Conservation (phyloP, 1,140 invertebrate genomes). For the Andrena cerasifolii region DNA sequence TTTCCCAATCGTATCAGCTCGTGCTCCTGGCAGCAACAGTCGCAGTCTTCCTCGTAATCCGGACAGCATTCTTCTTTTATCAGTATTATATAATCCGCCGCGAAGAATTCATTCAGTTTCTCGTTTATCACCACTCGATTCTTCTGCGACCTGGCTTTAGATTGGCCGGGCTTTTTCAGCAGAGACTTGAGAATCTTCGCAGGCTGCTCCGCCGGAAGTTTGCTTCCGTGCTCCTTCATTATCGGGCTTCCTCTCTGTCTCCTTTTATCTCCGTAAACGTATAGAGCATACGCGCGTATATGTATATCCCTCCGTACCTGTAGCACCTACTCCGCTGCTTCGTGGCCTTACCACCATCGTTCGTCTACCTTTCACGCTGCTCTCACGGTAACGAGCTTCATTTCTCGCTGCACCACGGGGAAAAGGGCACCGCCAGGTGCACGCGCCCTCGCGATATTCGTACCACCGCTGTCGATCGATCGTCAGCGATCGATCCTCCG, state of each 20-base stretch:
- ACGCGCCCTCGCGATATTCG: too few relatives aligned
- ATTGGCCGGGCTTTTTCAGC: constrained; percentile 83
- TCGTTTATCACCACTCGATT: constrained; percentile 93
- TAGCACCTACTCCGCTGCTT: neutral
- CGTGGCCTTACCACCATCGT: neutral
- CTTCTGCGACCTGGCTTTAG: constrained; percentile 81
- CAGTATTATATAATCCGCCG: constrained; percentile 93
- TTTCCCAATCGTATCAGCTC: constrained; percentile 86
- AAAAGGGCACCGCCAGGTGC: neutral
- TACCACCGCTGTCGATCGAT: neutral
- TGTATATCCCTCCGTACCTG: neutral
- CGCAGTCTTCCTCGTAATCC: constrained; percentile 88
- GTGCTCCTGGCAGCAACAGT: constrained; percentile 89
- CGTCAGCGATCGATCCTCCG: neutral
- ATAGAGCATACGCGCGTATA: too few relatives aligned
- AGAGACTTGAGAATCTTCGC: constrained; percentile 83
- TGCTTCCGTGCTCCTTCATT: constrained; percentile 78
- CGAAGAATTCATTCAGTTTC: constrained; percentile 92
- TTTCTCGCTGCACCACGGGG: too few relatives aligned
- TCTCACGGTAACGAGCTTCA: neutral
- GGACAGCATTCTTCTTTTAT: constrained; percentile 92
- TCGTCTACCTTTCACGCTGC: neutral
- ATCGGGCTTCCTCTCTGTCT: constrained; percentile 16
- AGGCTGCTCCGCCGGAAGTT: constrained; percentile 78
- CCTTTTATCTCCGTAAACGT: too few relatives aligned